Base-by-base conservation (phyloP, 2,888 invertebrate species). In the Linnaemya tessellans region DNA sequence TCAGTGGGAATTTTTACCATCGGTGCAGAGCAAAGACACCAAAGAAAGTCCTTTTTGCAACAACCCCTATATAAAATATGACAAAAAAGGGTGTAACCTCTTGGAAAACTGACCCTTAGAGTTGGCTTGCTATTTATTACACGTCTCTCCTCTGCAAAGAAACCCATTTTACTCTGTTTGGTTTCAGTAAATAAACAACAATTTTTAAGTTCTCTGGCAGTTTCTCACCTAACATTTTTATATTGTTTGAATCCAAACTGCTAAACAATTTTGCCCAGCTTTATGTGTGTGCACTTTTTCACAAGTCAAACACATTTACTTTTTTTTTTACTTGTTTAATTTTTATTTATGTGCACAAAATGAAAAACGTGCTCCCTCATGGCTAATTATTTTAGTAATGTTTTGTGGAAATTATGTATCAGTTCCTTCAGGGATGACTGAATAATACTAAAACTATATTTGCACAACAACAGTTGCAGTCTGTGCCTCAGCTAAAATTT, bases 341-440 rank as follows among this genome's bases (percentile, higher is more conserved):
- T 70, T 54, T 62, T 51, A 46, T 74, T 75, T 65, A 70, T 82
- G 82, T 43, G 49, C 58, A 78, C 67, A 71, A 75, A 70, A 58
- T 51, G 65, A 56, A 81, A 82, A 85, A 80, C 79, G 85, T 85
- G 82, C 67, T 80, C 79, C 82, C 82, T 85, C 62, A 75, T 85
- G 85, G 85, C 85, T 82, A 85, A 85, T 85, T 85, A 85, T 82
- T 82, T 82, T 71, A 85, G 79, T 75, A 85, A 85, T 71, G 54
- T 71, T 82, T 85, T 80, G 85, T 80, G 75, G 71, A 85, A 79
- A 85, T 79, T 85, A 70, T 80, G 38, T 77, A 80, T 85, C 58
- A 80, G 67, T 54, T 60, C 70, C 82, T 85, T 25, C 43, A 85
- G 85, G 71, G 79, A 80, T 82, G 71, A 77, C 62, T 62, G 65